These are phyloP conservation scores for Drosophila macrothrix DNA, from an alignment of 2,888 invertebrate species.

Conservation along the genomic window DNA sequence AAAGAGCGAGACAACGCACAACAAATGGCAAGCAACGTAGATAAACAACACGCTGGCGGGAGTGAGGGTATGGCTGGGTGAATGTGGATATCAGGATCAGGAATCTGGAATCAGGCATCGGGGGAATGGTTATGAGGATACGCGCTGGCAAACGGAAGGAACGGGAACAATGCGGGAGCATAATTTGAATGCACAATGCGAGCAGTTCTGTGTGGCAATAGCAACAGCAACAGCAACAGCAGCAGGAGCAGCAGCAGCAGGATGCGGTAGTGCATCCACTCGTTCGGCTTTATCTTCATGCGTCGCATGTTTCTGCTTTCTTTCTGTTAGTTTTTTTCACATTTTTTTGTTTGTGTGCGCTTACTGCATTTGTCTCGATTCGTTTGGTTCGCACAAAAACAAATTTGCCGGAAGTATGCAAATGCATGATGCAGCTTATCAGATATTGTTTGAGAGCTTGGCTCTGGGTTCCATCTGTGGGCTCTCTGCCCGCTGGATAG, in stretches of 20 bases:
- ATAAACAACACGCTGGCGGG: constrained; percentile 63
- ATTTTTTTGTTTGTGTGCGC: constrained; percentile 47
- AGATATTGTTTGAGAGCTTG: constrained; percentile 77
- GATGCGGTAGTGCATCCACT: constrained; percentile 65
- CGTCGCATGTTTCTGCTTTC: constrained; percentile 46
- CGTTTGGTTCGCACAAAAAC: constrained; percentile 77
- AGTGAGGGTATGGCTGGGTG: background rate
- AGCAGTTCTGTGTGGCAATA: constrained; percentile 16
- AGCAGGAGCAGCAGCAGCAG: constrained; percentile 12
- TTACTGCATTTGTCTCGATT: constrained; percentile 81
- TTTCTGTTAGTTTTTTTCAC: constrained; percentile 22
- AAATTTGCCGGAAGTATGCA: constrained; percentile 82
- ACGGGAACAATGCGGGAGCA: constrained; percentile 60
- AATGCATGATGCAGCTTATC: constrained; percentile 79
- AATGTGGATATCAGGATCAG: constrained; percentile 3
- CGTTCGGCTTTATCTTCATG: constrained; percentile 67
- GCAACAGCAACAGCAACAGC: background rate
- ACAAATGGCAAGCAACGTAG: constrained; percentile 76
- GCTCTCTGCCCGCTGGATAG: background rate
- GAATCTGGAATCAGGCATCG: constrained; percentile 16
- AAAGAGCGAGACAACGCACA: constrained; percentile 32
- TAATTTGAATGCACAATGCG: constrained; percentile 79
- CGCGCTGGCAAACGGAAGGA: constrained; percentile 35
- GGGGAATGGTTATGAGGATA: constrained; percentile 14
- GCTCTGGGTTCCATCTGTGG: constrained; percentile 17